phyloP scores from a whole-genome alignment of 2,113 vertebrate species.

The Daboia siamensis region DNA sequence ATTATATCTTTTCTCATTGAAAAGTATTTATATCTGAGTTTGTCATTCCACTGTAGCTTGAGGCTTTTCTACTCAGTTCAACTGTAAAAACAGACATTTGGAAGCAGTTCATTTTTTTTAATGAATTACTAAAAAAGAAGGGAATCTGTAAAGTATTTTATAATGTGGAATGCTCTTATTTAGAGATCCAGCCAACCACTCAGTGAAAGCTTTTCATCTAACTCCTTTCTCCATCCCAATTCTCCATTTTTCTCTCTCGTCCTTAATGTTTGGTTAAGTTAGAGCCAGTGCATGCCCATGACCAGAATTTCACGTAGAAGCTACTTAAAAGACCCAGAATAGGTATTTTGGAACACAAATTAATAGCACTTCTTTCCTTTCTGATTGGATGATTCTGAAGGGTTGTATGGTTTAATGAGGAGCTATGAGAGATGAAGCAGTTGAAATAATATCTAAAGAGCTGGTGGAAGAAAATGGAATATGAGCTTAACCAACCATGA shows the following conservation, averaged over 20 bases:
- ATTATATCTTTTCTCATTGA: not conserved
- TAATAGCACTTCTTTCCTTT: conserved; percentile 29
- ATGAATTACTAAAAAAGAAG: not conserved
- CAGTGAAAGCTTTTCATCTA: not conserved
- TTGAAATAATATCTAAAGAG: not conserved
- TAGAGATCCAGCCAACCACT: not conserved
- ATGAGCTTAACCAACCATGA: not conserved
- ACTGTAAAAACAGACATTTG: not conserved
- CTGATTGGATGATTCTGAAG: conserved; percentile 49
- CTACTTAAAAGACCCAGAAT: conserved; percentile 17
- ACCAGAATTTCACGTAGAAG: conserved; percentile 11
- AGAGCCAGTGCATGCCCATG: not conserved
- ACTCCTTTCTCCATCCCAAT: not conserved
- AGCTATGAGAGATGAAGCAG: not conserved
- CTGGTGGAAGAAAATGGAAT: not conserved
- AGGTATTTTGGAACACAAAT: conserved; percentile 32
- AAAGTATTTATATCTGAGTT: not conserved
- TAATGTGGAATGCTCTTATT: not conserved
- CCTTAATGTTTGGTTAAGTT: not conserved
- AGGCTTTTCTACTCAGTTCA: not conserved
- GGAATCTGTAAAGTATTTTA: not conserved
- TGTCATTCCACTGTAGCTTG: too few relatives aligned
- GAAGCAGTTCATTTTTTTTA: not conserved
- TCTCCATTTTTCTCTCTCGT: not conserved
- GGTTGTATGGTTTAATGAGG: not conserved